Conservation (phyloP, 2,113 vertebrate species). For the Octodon degus region DNA sequence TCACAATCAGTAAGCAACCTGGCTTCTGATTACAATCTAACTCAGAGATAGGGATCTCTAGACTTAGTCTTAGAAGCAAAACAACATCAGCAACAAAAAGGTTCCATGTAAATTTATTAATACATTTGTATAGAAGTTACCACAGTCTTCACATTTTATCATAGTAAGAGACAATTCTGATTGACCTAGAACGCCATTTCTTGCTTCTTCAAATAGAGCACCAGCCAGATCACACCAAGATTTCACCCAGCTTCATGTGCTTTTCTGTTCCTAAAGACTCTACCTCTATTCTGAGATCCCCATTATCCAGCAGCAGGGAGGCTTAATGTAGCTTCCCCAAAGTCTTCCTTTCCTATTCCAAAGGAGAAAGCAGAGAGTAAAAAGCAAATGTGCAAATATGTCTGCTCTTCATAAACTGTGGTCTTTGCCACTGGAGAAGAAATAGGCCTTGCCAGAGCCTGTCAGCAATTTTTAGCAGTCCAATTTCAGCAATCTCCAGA, state of each 20-base stretch:
- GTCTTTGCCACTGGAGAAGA: not conserved
- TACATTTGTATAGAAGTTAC: not conserved
- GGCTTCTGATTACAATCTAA: conserved; percentile 17
- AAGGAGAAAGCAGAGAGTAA: not conserved
- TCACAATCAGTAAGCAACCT: not conserved
- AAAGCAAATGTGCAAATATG: not conserved
- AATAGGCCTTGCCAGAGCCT: not conserved
- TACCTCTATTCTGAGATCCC: not conserved
- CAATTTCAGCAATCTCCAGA: not conserved
- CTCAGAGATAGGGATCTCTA: not conserved
- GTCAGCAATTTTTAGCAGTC: not conserved
- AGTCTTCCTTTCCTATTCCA: not conserved
- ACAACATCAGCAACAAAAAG: not conserved
- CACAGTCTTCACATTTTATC: not conserved
- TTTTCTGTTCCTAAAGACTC: not conserved
- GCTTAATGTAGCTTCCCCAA: not conserved
- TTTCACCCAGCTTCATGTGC: not conserved
- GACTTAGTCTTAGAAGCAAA: conserved; percentile 6
- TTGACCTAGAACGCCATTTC: not conserved
- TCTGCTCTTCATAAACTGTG: not conserved
- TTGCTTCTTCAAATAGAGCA: not conserved
- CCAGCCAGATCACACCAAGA: not conserved
- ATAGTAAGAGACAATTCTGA: not conserved
- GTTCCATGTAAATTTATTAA: not conserved
- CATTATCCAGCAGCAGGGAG: not conserved